Percentiles rank a stretch among this genome's conserved stretches.
Conservation (phyloP, 2,113 vertebrate species). For the Antennarius striatus region DNA sequence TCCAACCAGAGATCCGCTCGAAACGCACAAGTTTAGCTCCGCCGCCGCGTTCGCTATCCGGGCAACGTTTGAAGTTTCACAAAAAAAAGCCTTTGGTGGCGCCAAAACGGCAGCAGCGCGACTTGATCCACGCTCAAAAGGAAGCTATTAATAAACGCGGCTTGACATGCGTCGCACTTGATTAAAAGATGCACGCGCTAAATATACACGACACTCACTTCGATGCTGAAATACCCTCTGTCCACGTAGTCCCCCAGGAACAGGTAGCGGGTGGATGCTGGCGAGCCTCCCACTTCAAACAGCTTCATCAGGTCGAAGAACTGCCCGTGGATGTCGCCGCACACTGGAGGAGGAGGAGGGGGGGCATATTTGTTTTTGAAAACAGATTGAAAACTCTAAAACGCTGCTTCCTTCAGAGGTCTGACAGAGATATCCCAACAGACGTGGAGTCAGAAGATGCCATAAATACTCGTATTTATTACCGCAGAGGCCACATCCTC, state of each 20-base stretch:
- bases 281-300: constrained; percentile 98
- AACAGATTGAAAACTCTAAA: background rate
- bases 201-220: constrained; percentile 83
- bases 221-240: constrained; percentile 99
- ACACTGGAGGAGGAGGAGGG: constrained; percentile 82
- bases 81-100: background rate
- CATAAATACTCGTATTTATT: no score
- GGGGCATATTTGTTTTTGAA: constrained; percentile 19
- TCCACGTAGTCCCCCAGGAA: constrained; percentile 99
- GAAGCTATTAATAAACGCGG: constrained; percentile 64
- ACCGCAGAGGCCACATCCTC: no score
- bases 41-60: no score
- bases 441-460: no score
- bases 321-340: constrained; percentile 98
- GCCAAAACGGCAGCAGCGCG: no score
- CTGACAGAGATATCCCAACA: no score
- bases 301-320: constrained; percentile 99
- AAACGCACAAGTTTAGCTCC: constrained; percentile 4
- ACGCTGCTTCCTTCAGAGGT: no score
- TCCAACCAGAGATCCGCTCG: constrained; percentile 7
- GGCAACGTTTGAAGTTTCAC: background rate
- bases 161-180: constrained; percentile 47
- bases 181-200: constrained; percentile 40
- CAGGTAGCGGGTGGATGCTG: constrained; percentile 97
- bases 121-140: constrained; percentile 29